These are phyloP conservation scores for Phrynosoma platyrhinos DNA, from an alignment of 2,113 vertebrate species.

Conservation along the genomic window DNA sequence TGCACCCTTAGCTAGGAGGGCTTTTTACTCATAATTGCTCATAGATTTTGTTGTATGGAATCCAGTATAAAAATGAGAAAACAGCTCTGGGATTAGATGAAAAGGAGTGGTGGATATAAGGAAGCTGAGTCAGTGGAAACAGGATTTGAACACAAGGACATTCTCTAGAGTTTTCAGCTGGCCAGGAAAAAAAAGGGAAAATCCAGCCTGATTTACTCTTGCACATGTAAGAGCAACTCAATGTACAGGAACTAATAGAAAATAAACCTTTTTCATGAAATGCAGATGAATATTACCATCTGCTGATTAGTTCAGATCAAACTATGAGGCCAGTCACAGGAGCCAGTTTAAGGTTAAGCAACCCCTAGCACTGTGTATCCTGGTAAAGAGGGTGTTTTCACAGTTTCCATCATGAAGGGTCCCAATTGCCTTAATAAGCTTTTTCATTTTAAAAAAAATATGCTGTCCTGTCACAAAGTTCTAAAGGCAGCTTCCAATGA, in stretches of 20 bases:
- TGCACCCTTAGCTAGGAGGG: not conserved
- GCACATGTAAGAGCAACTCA: not conserved
- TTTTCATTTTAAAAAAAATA: not conserved
- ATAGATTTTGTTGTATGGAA: not conserved
- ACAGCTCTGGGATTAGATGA: not conserved
- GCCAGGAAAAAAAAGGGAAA: not conserved
- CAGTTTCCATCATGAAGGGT: not conserved
- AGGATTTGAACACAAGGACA: not conserved
- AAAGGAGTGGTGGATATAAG: not conserved
- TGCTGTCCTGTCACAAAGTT: not conserved
- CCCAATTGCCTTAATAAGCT: not conserved
- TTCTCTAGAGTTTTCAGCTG: not conserved
- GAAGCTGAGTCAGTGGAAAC: not conserved
- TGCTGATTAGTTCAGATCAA: not conserved
- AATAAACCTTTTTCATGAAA: not conserved
- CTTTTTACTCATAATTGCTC: not conserved
- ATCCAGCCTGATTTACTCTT: not conserved
- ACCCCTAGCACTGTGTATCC: not conserved
- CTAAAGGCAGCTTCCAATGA: not conserved
- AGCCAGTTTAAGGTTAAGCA: not conserved
- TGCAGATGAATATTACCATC: not conserved
- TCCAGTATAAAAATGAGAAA: not conserved
- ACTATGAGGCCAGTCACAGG: not conserved
- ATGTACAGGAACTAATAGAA: not conserved
- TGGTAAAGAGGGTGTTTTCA: not conserved